phyloP scores from a whole-genome alignment of 2,113 vertebrate species.

The Sorex fumeus region DNA sequence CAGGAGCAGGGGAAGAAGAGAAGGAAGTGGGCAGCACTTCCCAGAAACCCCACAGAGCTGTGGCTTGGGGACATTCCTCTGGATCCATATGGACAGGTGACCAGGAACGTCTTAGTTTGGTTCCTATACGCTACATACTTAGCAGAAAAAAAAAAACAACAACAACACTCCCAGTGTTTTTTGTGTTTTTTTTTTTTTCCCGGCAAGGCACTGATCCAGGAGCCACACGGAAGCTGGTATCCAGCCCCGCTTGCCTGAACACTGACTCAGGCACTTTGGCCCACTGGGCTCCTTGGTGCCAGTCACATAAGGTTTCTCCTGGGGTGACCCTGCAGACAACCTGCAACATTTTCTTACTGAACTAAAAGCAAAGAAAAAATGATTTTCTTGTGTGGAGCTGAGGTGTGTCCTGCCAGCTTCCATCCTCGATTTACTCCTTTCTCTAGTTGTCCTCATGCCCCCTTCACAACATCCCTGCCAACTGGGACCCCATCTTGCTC shows the following conservation, averaged over 20 bases:
- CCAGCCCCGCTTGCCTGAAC: neutral
- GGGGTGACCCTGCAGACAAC: conserved; percentile 11
- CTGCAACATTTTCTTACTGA: conserved; percentile 64
- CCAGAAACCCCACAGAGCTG: neutral
- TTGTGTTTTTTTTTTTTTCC: neutral
- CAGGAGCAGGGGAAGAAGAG: neutral
- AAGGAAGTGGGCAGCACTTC: neutral
- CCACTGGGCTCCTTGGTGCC: conserved; percentile 43
- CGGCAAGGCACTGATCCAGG: neutral
- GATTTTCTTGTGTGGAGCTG: neutral
- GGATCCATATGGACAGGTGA: neutral
- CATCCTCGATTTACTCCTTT: too few species aligned
- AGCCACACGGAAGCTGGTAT: neutral
- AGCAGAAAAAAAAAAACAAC: too few species aligned
- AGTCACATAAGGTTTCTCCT: conserved; percentile 49
- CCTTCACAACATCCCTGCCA: neutral
- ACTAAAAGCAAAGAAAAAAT: conserved; percentile 33
- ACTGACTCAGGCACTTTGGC: neutral
- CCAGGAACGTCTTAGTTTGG: neutral
- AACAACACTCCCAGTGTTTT: neutral
- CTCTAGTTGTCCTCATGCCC: too few species aligned
- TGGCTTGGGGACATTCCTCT: neutral
- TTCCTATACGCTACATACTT: conserved; percentile 25
- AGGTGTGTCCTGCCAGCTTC: conserved; percentile 27
- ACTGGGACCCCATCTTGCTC: neutral